These are phyloP conservation scores for Callipepla squamata DNA, from an alignment of 2,113 vertebrate species.

Conservation along the genomic window DNA sequence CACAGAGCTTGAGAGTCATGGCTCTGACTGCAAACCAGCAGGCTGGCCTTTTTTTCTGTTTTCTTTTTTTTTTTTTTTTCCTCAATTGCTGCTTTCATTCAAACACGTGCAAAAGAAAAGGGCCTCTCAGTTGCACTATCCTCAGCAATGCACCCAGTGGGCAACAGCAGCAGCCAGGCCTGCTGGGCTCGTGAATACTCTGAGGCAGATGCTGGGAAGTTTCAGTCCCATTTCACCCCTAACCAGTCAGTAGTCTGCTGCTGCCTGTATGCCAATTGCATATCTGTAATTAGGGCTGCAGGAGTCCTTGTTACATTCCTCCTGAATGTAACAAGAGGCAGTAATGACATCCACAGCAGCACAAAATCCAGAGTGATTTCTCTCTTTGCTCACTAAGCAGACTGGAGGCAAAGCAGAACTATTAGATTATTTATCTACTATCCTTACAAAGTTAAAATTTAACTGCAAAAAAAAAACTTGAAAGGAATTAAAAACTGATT, in stretches of 20 bases:
- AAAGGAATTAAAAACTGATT: not conserved
- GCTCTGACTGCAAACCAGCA: fast-evolving
- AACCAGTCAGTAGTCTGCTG: not conserved
- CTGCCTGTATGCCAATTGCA: not conserved
- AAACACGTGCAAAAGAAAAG: not conserved
- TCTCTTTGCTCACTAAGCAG: not conserved
- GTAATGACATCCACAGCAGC: not conserved
- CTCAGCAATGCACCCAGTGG: not conserved
- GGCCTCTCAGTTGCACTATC: not conserved
- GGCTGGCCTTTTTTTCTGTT: not conserved
- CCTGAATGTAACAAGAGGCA: not conserved
- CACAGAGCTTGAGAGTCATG: not conserved
- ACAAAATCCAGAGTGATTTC: not conserved
- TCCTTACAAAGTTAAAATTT: not conserved
- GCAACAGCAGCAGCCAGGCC: not conserved
- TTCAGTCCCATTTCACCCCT: not conserved
- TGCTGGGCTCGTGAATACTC: not conserved
- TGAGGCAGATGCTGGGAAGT: not conserved
- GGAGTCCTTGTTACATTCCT: not conserved
- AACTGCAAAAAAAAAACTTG: not conserved
- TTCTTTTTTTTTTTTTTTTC: not conserved
- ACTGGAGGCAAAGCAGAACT: not conserved
- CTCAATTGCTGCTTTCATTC: not conserved
- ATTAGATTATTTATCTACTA: not conserved
- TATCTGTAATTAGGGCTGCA: not conserved